Conservation (phyloP, 2,113 vertebrate genomes). For the Camelus dromedarius region DNA sequence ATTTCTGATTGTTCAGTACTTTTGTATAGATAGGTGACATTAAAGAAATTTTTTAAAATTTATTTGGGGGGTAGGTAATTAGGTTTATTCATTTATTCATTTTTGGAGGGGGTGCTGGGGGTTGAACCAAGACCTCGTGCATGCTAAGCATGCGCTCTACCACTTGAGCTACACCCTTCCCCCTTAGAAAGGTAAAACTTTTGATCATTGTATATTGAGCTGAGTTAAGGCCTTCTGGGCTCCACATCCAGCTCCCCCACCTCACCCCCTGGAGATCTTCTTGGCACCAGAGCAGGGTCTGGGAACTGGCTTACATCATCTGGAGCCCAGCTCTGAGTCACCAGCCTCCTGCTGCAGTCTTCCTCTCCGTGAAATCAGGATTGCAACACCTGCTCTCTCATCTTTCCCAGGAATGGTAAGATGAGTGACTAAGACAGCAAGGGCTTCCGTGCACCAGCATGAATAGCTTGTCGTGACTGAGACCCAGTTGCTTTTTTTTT, state of each 20-base stretch:
- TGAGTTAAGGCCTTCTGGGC: not conserved
- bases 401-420: not conserved
- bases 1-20: not conserved
- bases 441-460: not conserved
- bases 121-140: too few relatives aligned
- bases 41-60: too few relatives aligned
- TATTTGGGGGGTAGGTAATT: too few relatives aligned
- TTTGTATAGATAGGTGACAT: not conserved
- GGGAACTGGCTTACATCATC: conserved; percentile 11
- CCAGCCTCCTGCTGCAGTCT: conserved; percentile 1
- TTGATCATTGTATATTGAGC: not conserved
- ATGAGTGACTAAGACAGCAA: not conserved
- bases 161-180: too few relatives aligned
- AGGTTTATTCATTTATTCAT: too few relatives aligned
- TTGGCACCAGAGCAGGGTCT: not conserved
- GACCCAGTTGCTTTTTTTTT: not conserved
- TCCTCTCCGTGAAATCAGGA: conserved; percentile 22
- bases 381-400: not conserved
- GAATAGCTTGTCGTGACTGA: not conserved
- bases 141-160: too few relatives aligned
- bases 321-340: not conserved
- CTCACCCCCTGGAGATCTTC: not conserved
- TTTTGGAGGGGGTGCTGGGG: too few relatives aligned
- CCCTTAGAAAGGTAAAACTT: not conserved
- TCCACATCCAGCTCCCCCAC: not conserved